phyloP scores from a whole-genome alignment of 2,888 invertebrate genomes.

The Amorpha juglandis region DNA sequence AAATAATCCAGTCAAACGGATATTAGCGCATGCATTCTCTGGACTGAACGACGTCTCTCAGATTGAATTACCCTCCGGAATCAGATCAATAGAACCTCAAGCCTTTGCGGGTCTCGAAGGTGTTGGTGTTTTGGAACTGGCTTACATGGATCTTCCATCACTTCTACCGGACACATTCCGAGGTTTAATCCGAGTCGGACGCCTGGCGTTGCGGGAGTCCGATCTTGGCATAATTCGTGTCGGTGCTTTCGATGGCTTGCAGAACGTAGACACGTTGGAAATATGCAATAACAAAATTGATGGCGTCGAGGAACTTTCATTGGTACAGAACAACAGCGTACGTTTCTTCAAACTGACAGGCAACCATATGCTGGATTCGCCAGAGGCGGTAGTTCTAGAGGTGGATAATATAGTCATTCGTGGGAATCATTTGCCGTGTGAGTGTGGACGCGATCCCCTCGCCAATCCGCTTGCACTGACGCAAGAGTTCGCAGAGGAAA shows the following conservation, averaged over 20 bases:
- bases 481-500: conserved; percentile 88
- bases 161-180: conserved; percentile 89
- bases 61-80: conserved; percentile 92
- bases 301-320: conserved; percentile 89
- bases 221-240: conserved; percentile 90
- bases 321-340: conserved; percentile 89
- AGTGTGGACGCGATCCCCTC: conserved; percentile 92
- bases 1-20: conserved; percentile 92
- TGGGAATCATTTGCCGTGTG: conserved; percentile 94
- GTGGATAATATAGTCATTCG: conserved; percentile 89
- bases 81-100: conserved; percentile 89
- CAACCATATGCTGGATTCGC: conserved; percentile 92
- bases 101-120: conserved; percentile 92
- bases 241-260: conserved; percentile 90
- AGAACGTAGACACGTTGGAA: conserved; percentile 88
- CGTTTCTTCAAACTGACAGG: conserved; percentile 90
- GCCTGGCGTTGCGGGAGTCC: conserved; percentile 91
- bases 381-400: conserved; percentile 88
- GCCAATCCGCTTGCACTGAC: conserved; percentile 89
- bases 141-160: conserved; percentile 92
- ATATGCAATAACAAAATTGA: conserved; percentile 94
- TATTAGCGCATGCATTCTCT: conserved; percentile 93
- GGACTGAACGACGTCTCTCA: conserved; percentile 92
- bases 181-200: conserved; percentile 89
- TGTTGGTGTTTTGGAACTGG: conserved; percentile 91